Conservation (phyloP, 2,797 vertebrate genomes). For the Hippopotamyrus pictus region DNA sequence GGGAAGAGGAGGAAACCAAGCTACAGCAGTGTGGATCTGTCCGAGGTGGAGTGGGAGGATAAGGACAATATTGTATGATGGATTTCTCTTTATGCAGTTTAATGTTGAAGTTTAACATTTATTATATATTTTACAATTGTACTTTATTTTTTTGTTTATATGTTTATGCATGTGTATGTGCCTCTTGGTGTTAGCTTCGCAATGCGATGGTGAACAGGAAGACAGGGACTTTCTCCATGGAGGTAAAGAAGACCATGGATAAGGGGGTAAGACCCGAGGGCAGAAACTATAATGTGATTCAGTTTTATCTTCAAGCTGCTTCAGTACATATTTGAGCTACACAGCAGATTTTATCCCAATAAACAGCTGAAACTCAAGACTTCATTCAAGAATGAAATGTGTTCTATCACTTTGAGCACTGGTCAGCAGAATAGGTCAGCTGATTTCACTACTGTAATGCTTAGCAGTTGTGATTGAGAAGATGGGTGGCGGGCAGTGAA, state of each 20-base stretch:
- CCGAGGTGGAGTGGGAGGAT: conserved; percentile 97
- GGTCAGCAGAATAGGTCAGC: background rate
- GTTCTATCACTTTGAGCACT: background rate
- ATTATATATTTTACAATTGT: background rate
- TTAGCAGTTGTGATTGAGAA: background rate
- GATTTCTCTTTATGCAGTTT: conserved; percentile 33
- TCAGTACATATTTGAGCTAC: background rate
- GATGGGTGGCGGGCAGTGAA: background rate
- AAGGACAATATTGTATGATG: conserved; percentile 83
- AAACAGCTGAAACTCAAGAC: background rate
- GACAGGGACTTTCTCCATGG: conserved; percentile 96
- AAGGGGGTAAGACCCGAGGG: conserved; percentile 76
- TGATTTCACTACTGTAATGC: background rate
- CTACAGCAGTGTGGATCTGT: conserved; percentile 96
- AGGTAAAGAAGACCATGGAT: conserved; percentile 95
- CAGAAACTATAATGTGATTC: background rate
- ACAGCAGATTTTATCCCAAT: conserved; percentile 2
- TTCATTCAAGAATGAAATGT: background rate
- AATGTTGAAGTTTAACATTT: background rate
- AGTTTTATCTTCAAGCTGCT: background rate
- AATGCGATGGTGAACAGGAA: conserved; percentile 96
- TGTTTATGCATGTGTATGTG: background rate
- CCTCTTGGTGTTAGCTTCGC: conserved; percentile 49
- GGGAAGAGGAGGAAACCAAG: conserved; percentile 89
- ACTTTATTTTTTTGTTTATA: conserved; percentile 29